Percentiles rank a stretch among this genome's conserved stretches.
Evolutionary conservation across 2,888 invertebrate genomes (phyloP).

Genomic region (Neuroscelio doddi): DNA sequence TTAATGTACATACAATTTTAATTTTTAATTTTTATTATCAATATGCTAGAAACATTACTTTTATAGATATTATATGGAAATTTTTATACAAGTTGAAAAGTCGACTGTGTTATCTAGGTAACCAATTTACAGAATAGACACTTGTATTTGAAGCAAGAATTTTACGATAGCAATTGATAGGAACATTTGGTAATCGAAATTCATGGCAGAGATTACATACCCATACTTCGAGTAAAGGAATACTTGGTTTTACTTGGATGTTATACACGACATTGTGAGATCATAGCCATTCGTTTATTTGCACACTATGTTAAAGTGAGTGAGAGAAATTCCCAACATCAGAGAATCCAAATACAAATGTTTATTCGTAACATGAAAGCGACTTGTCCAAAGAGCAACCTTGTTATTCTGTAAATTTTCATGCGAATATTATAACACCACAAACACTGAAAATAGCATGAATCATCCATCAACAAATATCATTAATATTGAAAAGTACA

Average conservation of each 20-base stretch:
- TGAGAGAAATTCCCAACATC: constrained; percentile 7
- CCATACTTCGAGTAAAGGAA: constrained; percentile 4
- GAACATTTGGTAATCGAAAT: constrained; percentile 12
- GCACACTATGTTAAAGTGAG: background rate
- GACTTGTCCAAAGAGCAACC: background rate
- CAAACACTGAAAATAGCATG: background rate
- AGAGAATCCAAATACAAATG: constrained; percentile 18
- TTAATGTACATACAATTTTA: no score
- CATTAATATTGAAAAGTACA: no score
- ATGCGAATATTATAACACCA: constrained; percentile 3
- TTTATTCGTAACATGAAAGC: constrained; percentile 13
- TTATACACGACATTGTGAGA: constrained; percentile 13
- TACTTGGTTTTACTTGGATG: constrained; percentile 17
- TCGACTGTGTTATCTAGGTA: no score
- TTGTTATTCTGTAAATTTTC: constrained; percentile 3
- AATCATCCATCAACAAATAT: background rate
- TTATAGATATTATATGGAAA: no score
- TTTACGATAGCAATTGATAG: background rate
- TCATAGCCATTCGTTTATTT: constrained; percentile 10
- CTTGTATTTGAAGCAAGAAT: background rate
- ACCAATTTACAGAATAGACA: no score
- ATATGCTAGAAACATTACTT: no score
- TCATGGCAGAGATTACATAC: constrained; percentile 12
- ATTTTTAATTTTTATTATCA: no score
- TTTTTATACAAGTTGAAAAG: no score